Evolutionary conservation across 2,113 vertebrate species (phyloP).

Genomic region (Etheostoma cragini): DNA sequence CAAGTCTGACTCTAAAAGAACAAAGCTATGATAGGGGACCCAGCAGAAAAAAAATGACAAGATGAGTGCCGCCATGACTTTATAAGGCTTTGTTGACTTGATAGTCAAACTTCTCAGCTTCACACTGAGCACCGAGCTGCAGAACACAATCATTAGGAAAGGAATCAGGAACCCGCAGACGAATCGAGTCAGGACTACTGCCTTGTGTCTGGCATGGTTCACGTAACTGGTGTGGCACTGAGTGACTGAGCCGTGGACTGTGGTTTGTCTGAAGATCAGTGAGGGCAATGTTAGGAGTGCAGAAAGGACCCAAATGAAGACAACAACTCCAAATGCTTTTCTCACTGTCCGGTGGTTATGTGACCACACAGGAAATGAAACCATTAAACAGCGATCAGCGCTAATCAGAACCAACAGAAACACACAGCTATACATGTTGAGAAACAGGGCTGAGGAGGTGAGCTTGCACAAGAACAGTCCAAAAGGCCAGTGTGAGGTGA

Average conservation of each 20-base stretch:
- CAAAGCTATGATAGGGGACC: slow-evolving; percentile 89
- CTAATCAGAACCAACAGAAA: slow-evolving; percentile 90
- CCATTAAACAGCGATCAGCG: slow-evolving; percentile 86
- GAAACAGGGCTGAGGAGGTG: slow-evolving; percentile 85
- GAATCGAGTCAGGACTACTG: slow-evolving; percentile 80
- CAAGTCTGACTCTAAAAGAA: slow-evolving; percentile 84
- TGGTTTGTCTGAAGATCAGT: slow-evolving; percentile 85
- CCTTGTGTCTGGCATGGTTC: slow-evolving; percentile 29
- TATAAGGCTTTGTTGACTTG: slow-evolving; percentile 90
- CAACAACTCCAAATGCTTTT: slow-evolving; percentile 72
- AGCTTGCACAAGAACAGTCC: slow-evolving; percentile 89
- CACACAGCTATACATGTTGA: slow-evolving; percentile 94
- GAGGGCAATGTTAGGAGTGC: slow-evolving; percentile 86
- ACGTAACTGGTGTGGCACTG: slow-evolving; percentile 86
- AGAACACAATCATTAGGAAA: slow-evolving; percentile 84
- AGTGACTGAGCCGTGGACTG: not conserved
- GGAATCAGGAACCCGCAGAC: slow-evolving; percentile 88
- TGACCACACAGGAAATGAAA: slow-evolving; percentile 89
- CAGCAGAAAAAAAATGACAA: slow-evolving; percentile 91
- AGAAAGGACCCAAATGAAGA: slow-evolving; percentile 84
- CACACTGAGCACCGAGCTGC: slow-evolving; percentile 82
- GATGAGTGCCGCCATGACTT: slow-evolving; percentile 88
- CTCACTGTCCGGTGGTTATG: slow-evolving; percentile 86
- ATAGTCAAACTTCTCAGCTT: slow-evolving; percentile 85
- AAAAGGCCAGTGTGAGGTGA: slow-evolving; percentile 86